phyloP scores from a whole-genome alignment of 2,888 invertebrate species.

The Netelia virgata region DNA sequence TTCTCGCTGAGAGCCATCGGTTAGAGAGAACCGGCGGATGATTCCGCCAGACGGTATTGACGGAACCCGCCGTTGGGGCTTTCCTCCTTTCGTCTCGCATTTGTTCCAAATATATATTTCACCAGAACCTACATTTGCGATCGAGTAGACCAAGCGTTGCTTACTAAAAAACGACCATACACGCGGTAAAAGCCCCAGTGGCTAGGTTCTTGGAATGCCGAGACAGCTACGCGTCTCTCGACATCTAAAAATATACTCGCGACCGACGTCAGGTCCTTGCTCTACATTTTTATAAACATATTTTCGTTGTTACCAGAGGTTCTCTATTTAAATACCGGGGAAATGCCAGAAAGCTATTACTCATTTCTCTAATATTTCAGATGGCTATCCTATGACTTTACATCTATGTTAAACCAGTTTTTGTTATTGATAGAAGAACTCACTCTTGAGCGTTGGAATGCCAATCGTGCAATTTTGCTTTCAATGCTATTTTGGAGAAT shows the following conservation, averaged over 20 bases:
- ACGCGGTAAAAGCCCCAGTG: not conserved
- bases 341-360: not conserved
- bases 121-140: not conserved
- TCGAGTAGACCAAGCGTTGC: not conserved
- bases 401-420: too few relatives aligned
- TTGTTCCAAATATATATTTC: slow-evolving; percentile 3
- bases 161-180: not conserved
- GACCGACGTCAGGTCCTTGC: too few relatives aligned
- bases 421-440: too few relatives aligned
- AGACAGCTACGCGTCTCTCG: not conserved
- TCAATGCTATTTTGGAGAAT: too few relatives aligned
- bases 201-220: slow-evolving; percentile 1
- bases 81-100: not conserved
- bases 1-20: too few relatives aligned
- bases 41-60: not conserved
- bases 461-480: too few relatives aligned
- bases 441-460: too few relatives aligned
- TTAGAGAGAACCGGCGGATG: not conserved
- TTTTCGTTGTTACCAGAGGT: not conserved
- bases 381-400: not conserved
- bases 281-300: not conserved
- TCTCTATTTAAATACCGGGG: not conserved
- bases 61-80: not conserved
- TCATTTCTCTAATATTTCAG: not conserved
- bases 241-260: not conserved